phyloP scores from a whole-genome alignment of 2,888 invertebrate genomes.

The Drosophila pegasa region DNA sequence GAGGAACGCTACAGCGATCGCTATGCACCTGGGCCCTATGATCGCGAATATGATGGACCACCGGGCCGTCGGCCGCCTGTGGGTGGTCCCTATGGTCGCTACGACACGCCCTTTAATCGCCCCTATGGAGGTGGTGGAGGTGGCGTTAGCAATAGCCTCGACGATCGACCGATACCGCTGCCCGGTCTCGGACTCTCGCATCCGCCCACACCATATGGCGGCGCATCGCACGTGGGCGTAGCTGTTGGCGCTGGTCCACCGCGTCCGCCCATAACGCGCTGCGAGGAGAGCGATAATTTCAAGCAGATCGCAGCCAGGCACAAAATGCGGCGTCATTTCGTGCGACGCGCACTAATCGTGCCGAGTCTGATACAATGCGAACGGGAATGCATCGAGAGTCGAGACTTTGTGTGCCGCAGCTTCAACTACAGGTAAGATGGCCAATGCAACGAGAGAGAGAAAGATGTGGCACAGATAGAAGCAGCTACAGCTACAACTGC shows the following conservation, averaged over 20 bases:
- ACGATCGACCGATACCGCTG: slow-evolving; percentile 77
- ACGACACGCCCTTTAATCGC: slow-evolving; percentile 82
- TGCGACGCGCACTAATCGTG: slow-evolving; percentile 90
- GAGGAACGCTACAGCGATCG: slow-evolving; percentile 83
- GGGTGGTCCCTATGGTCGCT: slow-evolving; percentile 80
- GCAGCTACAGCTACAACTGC: slow-evolving; percentile 13
- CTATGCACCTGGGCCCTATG: slow-evolving; percentile 73
- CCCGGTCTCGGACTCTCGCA: slow-evolving; percentile 70
- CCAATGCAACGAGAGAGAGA: neutral
- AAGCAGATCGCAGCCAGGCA: slow-evolving; percentile 92
- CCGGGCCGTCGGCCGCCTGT: slow-evolving; percentile 71
- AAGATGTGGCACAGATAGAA: slow-evolving; percentile 46
- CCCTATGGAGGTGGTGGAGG: slow-evolving; percentile 67
- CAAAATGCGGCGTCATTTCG: slow-evolving; percentile 91
- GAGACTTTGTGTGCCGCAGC: slow-evolving; percentile 93
- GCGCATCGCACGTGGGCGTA: slow-evolving; percentile 52
- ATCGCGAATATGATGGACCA: slow-evolving; percentile 83
- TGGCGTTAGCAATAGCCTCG: slow-evolving; percentile 51
- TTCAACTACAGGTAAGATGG: slow-evolving; percentile 91
- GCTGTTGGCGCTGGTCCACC: slow-evolving; percentile 84
- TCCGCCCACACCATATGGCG: slow-evolving; percentile 67
- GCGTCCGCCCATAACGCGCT: slow-evolving; percentile 86
- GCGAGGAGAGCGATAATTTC: slow-evolving; percentile 93
- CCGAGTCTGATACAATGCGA: slow-evolving; percentile 92
- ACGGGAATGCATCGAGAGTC: slow-evolving; percentile 92